phyloP scores from a whole-genome alignment of 2,888 invertebrate species.

The Tinea pellionella region DNA sequence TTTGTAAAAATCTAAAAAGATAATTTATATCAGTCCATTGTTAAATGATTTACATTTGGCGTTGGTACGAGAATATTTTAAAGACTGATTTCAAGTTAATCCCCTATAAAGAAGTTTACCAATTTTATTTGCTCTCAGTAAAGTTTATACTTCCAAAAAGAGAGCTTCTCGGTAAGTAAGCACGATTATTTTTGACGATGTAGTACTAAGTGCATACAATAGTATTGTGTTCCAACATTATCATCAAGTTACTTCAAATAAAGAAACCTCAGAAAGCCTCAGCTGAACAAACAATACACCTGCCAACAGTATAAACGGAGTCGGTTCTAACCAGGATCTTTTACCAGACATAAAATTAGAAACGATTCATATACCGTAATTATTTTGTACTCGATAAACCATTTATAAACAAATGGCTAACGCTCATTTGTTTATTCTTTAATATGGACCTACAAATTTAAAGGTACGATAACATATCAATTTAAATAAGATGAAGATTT shows the following conservation, averaged over 20 bases:
- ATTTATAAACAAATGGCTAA: background rate
- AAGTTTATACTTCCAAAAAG: background rate
- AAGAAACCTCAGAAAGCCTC: conserved; percentile 5
- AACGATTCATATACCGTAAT: background rate
- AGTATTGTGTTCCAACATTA: conserved; percentile 4
- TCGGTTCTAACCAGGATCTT: background rate
- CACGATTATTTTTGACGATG: conserved; percentile 1
- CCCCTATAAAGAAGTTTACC: background rate
- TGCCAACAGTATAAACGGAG: background rate
- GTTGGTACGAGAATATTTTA: background rate
- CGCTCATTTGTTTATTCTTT: background rate
- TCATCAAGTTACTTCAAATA: conserved; percentile 13
- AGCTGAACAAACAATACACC: conserved; percentile 12
- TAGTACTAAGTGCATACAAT: conserved; percentile 1
- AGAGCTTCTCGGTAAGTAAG: background rate
- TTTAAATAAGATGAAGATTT: background rate
- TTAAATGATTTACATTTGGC: background rate
- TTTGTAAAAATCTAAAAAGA: background rate
- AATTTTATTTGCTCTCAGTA: background rate
- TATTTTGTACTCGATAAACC: background rate
- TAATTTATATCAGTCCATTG: background rate
- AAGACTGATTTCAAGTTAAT: background rate
- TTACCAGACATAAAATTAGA: background rate
- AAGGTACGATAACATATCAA: background rate
- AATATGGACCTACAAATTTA: background rate